phyloP scores from a whole-genome alignment of 2,113 vertebrate species.

The Cygnus atratus region DNA sequence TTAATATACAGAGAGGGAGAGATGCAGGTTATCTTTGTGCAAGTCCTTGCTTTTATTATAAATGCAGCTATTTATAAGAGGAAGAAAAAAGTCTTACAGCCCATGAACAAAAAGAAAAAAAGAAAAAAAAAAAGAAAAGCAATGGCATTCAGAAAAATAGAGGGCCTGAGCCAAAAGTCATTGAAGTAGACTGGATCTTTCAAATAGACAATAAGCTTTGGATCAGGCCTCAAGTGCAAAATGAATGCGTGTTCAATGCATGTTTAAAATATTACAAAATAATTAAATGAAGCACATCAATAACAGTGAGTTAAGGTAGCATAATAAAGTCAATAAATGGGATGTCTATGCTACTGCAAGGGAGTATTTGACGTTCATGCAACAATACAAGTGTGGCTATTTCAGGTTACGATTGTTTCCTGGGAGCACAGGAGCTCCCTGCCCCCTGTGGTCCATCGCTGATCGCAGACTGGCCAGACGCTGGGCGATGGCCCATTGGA shows the following conservation, averaged over 20 bases:
- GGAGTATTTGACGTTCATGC: neutral
- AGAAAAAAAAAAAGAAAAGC: neutral
- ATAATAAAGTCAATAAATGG: neutral
- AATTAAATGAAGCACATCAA: neutral
- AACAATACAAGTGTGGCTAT: neutral
- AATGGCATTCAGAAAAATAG: conserved; percentile 13
- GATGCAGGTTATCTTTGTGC: conserved; percentile 1
- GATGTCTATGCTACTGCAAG: neutral
- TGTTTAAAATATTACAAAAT: neutral
- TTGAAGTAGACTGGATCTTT: neutral
- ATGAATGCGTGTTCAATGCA: neutral
- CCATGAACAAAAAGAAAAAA: neutral
- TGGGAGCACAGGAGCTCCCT: conserved; percentile 7
- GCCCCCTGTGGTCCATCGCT: conserved; percentile 5
- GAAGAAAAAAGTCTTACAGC: neutral
- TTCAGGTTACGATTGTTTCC: neutral
- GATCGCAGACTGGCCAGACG: neutral
- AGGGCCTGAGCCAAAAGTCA: conserved; percentile 40
- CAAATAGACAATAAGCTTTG: neutral
- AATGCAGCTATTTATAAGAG: conserved; percentile 16
- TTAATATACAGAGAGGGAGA: neutral
- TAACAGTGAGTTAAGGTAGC: neutral
- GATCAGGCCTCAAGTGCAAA: conserved; percentile 37
- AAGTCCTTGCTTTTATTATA: conserved; percentile 18
- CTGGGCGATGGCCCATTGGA: neutral